Percentiles rank a stretch among this genome's conserved stretches.
Evolutionary conservation across 2,888 invertebrate species (phyloP).

Genomic region (Caenorhabditis parvicauda): DNA sequence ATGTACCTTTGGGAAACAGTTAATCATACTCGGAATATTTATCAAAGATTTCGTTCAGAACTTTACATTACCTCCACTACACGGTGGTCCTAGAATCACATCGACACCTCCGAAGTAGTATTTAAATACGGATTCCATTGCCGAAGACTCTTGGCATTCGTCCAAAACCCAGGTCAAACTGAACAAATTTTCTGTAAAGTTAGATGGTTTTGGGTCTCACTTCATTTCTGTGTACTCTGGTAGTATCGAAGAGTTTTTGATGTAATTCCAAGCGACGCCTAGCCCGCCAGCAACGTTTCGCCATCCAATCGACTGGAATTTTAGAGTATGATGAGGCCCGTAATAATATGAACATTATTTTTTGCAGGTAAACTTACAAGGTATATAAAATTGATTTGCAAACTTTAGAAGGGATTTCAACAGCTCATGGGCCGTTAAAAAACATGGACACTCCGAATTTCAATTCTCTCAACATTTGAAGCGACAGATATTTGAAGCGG

Average conservation of each 20-base stretch:
- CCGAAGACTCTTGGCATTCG: slow-evolving; percentile 28
- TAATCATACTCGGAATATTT: too few species aligned
- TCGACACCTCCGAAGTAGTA: slow-evolving; percentile 22
- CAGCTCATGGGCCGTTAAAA: too few species aligned
- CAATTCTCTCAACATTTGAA: too few species aligned
- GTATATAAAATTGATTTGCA: too few species aligned
- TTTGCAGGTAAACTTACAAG: too few species aligned
- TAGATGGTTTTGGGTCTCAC: slow-evolving; percentile 4
- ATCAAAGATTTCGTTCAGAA: too few species aligned
- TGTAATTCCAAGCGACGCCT: slow-evolving; percentile 29
- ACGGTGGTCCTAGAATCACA: slow-evolving; percentile 39
- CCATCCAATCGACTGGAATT: slow-evolving; percentile 27
- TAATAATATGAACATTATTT: too few species aligned
- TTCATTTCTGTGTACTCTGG: slow-evolving; percentile 26
- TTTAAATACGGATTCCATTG: slow-evolving; percentile 27
- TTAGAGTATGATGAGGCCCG: too few species aligned
- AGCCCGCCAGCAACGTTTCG: slow-evolving; percentile 25
- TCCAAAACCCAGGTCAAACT: slow-evolving; percentile 32
- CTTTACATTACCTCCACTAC: slow-evolving; percentile 33
- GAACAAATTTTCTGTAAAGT: slow-evolving; percentile 1
- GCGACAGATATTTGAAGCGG: too few species aligned
- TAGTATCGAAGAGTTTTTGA: slow-evolving; percentile 14
- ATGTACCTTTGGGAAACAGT: too few species aligned
- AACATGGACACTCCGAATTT: too few species aligned
- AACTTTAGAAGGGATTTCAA: too few species aligned